These are phyloP conservation scores for Eulimnadia texana DNA, from an alignment of 1,140 invertebrate species.

Conservation along the genomic window DNA sequence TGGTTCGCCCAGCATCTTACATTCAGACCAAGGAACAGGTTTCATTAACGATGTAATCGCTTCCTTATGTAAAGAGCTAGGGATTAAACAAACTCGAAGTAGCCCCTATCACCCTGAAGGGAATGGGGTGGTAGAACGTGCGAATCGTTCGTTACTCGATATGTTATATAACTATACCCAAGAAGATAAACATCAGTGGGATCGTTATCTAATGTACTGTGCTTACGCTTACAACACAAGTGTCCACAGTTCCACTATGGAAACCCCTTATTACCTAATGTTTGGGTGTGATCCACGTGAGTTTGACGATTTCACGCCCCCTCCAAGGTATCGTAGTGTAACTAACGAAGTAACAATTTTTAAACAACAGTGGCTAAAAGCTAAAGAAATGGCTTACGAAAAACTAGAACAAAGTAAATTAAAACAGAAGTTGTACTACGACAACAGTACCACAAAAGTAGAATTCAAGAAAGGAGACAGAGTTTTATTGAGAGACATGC, in stretches of 20 bases:
- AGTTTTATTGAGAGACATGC: background rate
- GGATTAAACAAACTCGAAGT: constrained; percentile 18
- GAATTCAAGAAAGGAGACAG: background rate
- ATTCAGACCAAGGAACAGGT: constrained; percentile 20
- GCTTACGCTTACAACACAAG: constrained; percentile 3
- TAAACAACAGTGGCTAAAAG: background rate
- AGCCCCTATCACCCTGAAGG: constrained; percentile 17
- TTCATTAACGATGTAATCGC: constrained; percentile 14
- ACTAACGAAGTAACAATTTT: background rate
- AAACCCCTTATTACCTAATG: constrained; percentile 7
- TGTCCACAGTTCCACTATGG: background rate
- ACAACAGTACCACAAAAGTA: background rate
- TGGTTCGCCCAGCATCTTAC: constrained; percentile 21
- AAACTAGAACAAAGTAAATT: background rate
- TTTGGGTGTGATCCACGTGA: background rate
- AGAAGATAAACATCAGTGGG: background rate
- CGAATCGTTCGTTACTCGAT: constrained; percentile 22
- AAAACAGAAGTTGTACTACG: background rate
- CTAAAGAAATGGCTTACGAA: background rate
- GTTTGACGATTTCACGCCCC: background rate
- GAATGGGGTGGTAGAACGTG: constrained; percentile 21
- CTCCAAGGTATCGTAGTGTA: background rate
- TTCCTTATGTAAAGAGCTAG: constrained; percentile 18
- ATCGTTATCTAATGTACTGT: background rate
- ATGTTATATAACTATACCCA: constrained; percentile 17